Base-by-base conservation (phyloP, 1,140 invertebrate genomes). In the Saccostrea cuccullata region DNA sequence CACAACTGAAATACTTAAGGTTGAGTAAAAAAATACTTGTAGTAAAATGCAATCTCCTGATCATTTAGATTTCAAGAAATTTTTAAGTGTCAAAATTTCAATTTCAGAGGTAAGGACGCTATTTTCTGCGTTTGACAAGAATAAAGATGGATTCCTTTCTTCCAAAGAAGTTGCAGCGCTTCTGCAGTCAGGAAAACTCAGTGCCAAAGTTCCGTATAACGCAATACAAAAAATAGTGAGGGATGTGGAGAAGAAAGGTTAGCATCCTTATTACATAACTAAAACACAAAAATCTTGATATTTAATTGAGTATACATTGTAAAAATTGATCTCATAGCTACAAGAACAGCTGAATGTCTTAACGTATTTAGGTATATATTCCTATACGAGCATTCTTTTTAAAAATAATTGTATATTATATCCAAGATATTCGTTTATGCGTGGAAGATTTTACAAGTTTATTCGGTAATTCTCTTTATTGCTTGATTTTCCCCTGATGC, bases 161-260 rank as follows among this genome's bases (percentile, higher is more conserved):
- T 77, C 70, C 3, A 77, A 77, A 77, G 70, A 77, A 77, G 70
- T 77, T 36, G 70, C 70, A 77, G 70, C 70, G 5, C 26, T 77
- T 8, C 70, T 77, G 70, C 70, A 77, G 70, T 77, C 70, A 36
- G 70, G 70, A 36, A 77, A 77, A 30, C 70, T 77, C 70, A 77
- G 70, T 77, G 70, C 70, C 26, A 77, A 30, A 30, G 70, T 77
- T 11, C 70, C 70, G 12, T 77, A 77, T 36, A 77, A 30, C 0
- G 70, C 23, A 13, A 77, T 77, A 30, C 70, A 77, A 77, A 77
- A 77, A 30, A 30, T 77, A 26, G 70, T 77, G 8, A 9, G 70
- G 15, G 70, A 77, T 15, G 70, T 77, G 26, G 70, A 77, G 12
- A 77, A 77, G 26, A 77, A 26, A 26, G 70, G 70, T 77, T 15